Evolutionary conservation across 2,113 vertebrate species (phyloP), one percentile per base, ranked within the genome.

Genomic region (Engraulis encrasicolus): DNA sequence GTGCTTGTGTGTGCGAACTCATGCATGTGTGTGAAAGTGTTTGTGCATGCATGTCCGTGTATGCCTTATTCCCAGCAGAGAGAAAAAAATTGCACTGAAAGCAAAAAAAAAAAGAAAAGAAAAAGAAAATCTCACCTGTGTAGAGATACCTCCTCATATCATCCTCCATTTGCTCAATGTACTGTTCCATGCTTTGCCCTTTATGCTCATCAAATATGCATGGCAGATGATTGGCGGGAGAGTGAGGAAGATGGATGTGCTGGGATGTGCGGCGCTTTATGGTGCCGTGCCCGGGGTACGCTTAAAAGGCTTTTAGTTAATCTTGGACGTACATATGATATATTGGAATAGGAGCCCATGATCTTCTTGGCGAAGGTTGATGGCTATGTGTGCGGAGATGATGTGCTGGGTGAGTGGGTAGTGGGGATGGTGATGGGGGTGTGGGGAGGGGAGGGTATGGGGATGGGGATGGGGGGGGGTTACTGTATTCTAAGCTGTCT

Each of bases 131-230:
- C 66, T 74, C 66, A 34, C 27, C 54, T 58, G 54, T 19, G 20
- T 15, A 17, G 23, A 36, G 31, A 74, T 34, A 74, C 14, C 27
- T 0, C 17, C 12, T 34, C 40, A 45, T 17, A 74, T 14, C 27
- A 2, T 36, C 11, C 17, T 31, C 31, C 14, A 74, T 34, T 74
- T 18, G 23, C 27, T 12, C 31, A 74, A 3, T 58, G 36, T 36
- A 50, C n/a, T n/a, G n/a, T n/a, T 84, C 50, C 9, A 6, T 80
- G 85, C n/a, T 86, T 80, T 83, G 27, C 74, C 54, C 38, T 45
- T 50, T 52, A 85, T 49, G 80, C 82, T 48, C 48, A 66, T 80
- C 6, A 84, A 83, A 84, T 83, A 81, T 77, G 31, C 61, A 49
- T 71, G 50, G 49, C 0, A 15, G 31, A 74, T 34, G 66, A 74